A percentile compares a stretch with the other conserved stretches of the same genome.
These are phyloP conservation scores for Homarus americanus DNA, from an alignment of 1,140 invertebrate genomes.

Conservation along the genomic window DNA sequence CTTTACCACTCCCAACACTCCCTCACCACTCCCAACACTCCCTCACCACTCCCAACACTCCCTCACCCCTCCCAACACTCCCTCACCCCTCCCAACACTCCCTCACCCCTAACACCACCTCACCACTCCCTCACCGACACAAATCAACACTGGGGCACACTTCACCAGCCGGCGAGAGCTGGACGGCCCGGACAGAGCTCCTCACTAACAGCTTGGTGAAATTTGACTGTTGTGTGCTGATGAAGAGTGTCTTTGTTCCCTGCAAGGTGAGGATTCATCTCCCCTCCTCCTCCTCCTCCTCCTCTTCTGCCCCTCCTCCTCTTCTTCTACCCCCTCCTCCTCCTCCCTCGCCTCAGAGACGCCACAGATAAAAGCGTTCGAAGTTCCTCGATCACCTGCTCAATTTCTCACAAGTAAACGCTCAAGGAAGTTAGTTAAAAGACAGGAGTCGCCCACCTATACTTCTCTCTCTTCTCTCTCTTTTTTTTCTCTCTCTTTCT, in stretches of 20 bases:
- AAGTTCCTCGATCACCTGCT: slow-evolving; percentile 37
- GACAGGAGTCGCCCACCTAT: too few species aligned
- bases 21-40: neutral
- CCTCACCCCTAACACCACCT: neutral
- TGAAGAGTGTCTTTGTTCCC: slow-evolving; percentile 61
- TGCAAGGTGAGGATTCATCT: slow-evolving; percentile 56
- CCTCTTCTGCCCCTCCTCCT: neutral
- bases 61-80: too few species aligned
- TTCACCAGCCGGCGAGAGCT: neutral
- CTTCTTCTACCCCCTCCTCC: neutral
- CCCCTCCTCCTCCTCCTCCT: neutral
- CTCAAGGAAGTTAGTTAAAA: slow-evolving; percentile 9
- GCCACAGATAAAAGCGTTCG: slow-evolving; percentile 2
- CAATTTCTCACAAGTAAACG: slow-evolving; percentile 43
- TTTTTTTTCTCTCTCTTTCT: too few species aligned
- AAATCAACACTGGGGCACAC: neutral
- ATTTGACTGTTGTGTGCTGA: slow-evolving; percentile 48
- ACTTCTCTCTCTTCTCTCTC: too few species aligned
- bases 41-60: neutral
- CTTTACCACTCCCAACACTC: neutral
- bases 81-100: slow-evolving; percentile 3
- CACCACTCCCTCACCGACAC: slow-evolving; percentile 21
- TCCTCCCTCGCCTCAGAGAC: neutral
- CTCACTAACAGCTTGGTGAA: slow-evolving; percentile 25
- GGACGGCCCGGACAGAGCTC: neutral